A percentile compares a stretch with the other conserved stretches of the same genome.
Evolutionary conservation across 2,888 invertebrate species (phyloP).

Genomic region (Eristalis tenax): DNA sequence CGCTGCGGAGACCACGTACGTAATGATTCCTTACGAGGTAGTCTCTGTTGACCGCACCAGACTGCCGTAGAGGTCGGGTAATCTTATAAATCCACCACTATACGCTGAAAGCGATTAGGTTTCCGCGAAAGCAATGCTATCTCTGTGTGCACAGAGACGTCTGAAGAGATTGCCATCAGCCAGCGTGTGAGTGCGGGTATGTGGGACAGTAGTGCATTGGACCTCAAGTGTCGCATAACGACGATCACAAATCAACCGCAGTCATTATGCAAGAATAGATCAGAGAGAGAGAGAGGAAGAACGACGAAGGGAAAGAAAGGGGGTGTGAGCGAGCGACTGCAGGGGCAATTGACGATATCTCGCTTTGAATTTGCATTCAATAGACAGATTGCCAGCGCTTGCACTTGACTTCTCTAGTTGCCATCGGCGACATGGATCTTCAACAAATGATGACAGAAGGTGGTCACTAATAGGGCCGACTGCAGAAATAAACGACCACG

Average conservation of each 20-base stretch:
- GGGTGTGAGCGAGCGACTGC: not conserved
- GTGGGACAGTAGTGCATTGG: conserved; percentile 44
- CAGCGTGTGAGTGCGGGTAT: not conserved
- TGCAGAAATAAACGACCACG: too few relatives aligned
- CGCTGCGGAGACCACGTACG: not conserved
- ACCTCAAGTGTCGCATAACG: conserved; percentile 38
- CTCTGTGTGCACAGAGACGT: conserved; percentile 3
- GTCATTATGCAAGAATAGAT: conserved; percentile 23
- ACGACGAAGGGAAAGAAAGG: not conserved
- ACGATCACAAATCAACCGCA: conserved; percentile 53
- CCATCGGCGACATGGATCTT: too few relatives aligned
- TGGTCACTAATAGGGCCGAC: too few relatives aligned
- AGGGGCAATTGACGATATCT: not conserved
- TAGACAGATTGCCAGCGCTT: not conserved
- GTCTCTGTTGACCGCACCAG: conserved; percentile 32
- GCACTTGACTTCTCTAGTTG: conserved; percentile 15
- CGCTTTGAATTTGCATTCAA: not conserved
- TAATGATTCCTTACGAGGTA: conserved; percentile 26
- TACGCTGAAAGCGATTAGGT: conserved; percentile 39
- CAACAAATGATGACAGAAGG: too few relatives aligned
- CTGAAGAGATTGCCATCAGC: conserved; percentile 14
- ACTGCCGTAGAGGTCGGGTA: conserved; percentile 22
- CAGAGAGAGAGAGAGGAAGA: not conserved
- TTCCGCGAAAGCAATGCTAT: conserved; percentile 38
- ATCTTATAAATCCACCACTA: conserved; percentile 35